phyloP scores from a whole-genome alignment of 2,113 vertebrate genomes.

The Oenanthe oenanthe region DNA sequence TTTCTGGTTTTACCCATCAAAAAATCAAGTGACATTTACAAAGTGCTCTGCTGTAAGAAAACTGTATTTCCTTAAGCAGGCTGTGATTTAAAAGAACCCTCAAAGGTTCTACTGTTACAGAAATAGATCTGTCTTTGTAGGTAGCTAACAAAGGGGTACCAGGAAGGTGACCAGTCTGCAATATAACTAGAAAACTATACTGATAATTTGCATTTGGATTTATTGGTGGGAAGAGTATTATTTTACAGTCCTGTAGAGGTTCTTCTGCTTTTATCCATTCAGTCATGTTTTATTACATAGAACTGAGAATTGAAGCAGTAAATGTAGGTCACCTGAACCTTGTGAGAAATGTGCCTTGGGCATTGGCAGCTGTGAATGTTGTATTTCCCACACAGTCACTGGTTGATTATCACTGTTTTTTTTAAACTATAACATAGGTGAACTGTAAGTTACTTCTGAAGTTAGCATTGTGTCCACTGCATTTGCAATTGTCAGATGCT shows the following conservation, averaged over 20 bases:
- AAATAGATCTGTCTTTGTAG: not conserved
- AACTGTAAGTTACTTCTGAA: not conserved
- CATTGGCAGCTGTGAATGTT: not conserved
- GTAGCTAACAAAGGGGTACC: not conserved
- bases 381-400: not conserved
- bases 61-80: not conserved
- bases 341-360: not conserved
- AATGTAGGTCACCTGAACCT: conserved; percentile 45
- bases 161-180: not conserved
- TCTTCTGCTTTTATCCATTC: conserved; percentile 5
- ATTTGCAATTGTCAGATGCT: not conserved
- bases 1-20: not conserved
- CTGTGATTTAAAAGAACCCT: not conserved
- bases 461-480: not conserved
- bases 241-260: not conserved
- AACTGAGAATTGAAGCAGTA: conserved; percentile 12
- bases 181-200: not conserved
- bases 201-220: not conserved
- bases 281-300: not conserved
- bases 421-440: not conserved
- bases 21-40: not conserved
- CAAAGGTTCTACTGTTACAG: not conserved
- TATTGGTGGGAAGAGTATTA: not conserved
- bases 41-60: not conserved
- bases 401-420: not conserved